These are phyloP conservation scores for Sycophila sp. DNA, from an alignment of 1,140 invertebrate genomes.

Conservation along the genomic window DNA sequence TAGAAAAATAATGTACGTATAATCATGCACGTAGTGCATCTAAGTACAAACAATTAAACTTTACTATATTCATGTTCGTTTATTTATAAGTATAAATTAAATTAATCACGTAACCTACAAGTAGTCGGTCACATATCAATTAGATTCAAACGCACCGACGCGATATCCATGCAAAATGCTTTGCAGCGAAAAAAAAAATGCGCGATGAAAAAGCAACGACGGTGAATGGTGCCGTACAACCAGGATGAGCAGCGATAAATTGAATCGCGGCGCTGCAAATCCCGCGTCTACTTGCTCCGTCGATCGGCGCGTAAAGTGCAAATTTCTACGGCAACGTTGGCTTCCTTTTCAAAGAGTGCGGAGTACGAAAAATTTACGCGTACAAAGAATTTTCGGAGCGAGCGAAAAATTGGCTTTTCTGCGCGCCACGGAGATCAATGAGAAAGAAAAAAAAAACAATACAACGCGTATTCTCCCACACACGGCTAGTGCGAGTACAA, in stretches of 20 bases:
- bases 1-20: constrained; percentile 17
- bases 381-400: neutral
- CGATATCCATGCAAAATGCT: constrained; percentile 18
- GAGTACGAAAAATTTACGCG: neutral
- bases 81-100: constrained; percentile 33
- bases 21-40: constrained; percentile 4
- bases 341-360: too few relatives aligned
- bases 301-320: neutral
- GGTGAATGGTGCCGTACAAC: neutral
- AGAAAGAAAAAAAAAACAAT: constrained; percentile 7
- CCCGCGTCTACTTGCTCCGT: neutral
- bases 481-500: too few relatives aligned
- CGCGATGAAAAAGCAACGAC: neutral
- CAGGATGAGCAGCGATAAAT: too few relatives aligned
- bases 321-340: too few relatives aligned
- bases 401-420: neutral
- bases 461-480: neutral
- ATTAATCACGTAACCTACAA: neutral
- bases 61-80: constrained; percentile 1
- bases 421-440: constrained; percentile 17
- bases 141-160: neutral
- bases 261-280: neutral
- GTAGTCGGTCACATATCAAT: constrained; percentile 3
- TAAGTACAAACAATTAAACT: constrained; percentile 21
- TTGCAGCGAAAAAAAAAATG: constrained; percentile 6